Evolutionary conservation across 2,888 invertebrate species (phyloP), one percentile per base, ranked within the genome.

Genomic region (Athetis lepigone): DNA sequence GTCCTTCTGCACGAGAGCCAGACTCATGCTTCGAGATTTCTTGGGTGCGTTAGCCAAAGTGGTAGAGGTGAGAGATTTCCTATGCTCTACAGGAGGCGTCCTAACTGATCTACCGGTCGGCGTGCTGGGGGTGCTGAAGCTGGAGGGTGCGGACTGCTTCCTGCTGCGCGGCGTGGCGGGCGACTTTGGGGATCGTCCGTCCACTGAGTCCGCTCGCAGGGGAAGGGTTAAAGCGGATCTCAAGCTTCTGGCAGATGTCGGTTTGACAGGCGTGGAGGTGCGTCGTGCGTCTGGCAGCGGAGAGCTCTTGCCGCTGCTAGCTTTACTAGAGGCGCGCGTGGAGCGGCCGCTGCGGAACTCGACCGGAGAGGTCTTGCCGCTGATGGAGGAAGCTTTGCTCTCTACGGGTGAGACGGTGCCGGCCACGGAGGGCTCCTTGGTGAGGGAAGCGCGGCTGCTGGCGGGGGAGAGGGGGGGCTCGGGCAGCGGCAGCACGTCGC

Each of bases 11-110:
- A 77, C 82, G 51, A 73, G 77, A 42, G 93, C 92, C 59, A 93
- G 74, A 62, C 93, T 95, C 92, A 91, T 92, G 82, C 93, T 94
- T 27, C 93, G 85, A 2, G 93, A 90, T 65, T 95, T 95, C 76
- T 94, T 95, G n/a, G 93, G 90, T 6, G 85, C 70, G 61, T 80
- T 85, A 13, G 78, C 36, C 46, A 85, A 74, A 6, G 83, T 72
- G 47, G 85, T 77, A 29, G 90, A 80, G 11, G 90, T 86, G 74
- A 90, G 85, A 4, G 92, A 90, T 70, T 92, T 92, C 49, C 85
- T 85, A 52, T 87, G 77, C 49, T 92, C 90, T 13, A 69, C 83
- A 9, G 89, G 90, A 36, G 92, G 93, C 2, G 93, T 91, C 40
- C 89, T 83, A 18, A 81, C 82, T 18, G 90, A 77, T 57, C 90